These are phyloP conservation scores for Pachypsylla venusta DNA, from an alignment of 1,140 invertebrate genomes.

Conservation along the genomic window DNA sequence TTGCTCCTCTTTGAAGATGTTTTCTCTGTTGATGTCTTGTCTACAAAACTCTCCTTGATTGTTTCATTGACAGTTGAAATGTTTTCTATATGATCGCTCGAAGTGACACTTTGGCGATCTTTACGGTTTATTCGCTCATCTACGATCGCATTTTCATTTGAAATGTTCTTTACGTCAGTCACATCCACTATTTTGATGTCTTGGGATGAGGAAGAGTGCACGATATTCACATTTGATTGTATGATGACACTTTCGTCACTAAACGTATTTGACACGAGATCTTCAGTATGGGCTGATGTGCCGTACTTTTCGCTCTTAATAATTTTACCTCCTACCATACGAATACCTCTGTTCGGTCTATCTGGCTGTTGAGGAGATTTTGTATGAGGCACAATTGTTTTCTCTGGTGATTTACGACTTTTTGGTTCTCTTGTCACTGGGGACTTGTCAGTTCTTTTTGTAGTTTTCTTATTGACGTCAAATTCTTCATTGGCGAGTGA, in stretches of 20 bases:
- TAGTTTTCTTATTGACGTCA: not conserved
- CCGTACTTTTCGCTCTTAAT: not conserved
- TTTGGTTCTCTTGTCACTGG: too few species aligned
- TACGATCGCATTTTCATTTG: too few species aligned
- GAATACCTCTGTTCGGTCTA: not conserved
- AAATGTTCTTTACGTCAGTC: not conserved
- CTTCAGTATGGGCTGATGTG: not conserved
- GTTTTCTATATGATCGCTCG: not conserved
- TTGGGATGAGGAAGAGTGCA: not conserved
- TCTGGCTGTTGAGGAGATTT: not conserved
- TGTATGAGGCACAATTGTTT: not conserved
- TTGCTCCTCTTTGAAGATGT: not conserved
- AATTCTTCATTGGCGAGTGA: not conserved
- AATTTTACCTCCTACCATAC: not conserved
- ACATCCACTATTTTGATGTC: not conserved
- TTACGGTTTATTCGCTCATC: not conserved
- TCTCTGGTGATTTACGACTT: not conserved
- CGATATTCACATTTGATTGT: slow-evolving; percentile 2
- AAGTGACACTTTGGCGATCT: not conserved
- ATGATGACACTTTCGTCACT: not conserved
- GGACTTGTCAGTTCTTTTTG: too few species aligned
- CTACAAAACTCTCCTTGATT: not conserved
- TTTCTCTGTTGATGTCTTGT: slow-evolving; percentile 10
- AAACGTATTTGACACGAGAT: not conserved
- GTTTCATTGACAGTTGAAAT: not conserved